Percentiles rank a stretch among this genome's conserved stretches.
phyloP scores from a whole-genome alignment of 1,140 invertebrate species.

The Holcopasites calliopsidis region DNA sequence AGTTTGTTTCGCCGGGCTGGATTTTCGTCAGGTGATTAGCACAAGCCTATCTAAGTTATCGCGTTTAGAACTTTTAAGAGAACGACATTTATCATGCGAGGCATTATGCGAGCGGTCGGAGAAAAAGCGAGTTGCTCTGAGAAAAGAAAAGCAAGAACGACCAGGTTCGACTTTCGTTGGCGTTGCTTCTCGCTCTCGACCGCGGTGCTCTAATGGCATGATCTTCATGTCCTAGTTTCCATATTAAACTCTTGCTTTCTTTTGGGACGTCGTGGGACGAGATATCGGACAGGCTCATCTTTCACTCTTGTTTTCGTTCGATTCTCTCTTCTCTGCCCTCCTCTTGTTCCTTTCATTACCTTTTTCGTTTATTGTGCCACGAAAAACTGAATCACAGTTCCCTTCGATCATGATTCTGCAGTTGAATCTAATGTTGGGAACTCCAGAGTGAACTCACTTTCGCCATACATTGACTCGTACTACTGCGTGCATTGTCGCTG shows the following conservation, averaged over 20 bases:
- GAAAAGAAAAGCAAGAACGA: not conserved
- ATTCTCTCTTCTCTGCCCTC: not conserved
- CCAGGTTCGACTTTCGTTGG: conserved; percentile 3
- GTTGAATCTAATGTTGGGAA: no score
- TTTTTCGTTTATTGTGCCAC: no score
- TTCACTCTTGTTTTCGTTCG: conserved; percentile 35
- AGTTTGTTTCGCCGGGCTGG: not conserved
- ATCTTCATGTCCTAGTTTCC: conserved; percentile 38
- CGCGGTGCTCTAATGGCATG: conserved; percentile 11
- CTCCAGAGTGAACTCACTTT: no score
- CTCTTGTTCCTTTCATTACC: not conserved
- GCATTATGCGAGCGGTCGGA: not conserved
- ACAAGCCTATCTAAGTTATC: not conserved
- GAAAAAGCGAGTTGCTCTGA: not conserved
- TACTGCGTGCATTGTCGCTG: no score
- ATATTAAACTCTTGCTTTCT: conserved; percentile 35
- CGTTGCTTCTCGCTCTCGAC: not conserved
- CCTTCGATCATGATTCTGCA: no score
- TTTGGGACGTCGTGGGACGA: not conserved
- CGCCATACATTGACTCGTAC: no score
- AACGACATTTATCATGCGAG: conserved; percentile 10
- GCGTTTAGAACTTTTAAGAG: no score
- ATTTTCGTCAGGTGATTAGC: conserved; percentile 2
- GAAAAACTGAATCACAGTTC: no score
- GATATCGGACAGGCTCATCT: conserved; percentile 4